phyloP scores from a whole-genome alignment of 2,888 invertebrate species.

The Ormyrus thymus region DNA sequence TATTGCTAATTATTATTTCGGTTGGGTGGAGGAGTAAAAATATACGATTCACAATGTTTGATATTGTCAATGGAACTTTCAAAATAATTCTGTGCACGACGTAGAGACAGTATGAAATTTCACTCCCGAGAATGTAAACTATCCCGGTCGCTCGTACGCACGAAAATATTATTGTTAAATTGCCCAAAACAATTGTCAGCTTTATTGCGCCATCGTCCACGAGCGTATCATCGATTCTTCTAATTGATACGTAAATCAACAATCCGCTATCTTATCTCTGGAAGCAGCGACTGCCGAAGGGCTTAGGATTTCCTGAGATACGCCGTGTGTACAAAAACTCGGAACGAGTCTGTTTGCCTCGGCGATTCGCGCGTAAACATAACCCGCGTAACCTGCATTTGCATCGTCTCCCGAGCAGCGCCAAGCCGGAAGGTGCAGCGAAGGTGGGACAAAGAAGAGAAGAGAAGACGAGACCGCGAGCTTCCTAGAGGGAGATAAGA shows the following conservation, averaged over 20 bases:
- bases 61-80: too few species aligned
- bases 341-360: background rate
- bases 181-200: slow-evolving; percentile 18
- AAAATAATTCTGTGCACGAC: too few species aligned
- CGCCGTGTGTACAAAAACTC: background rate
- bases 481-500: too few species aligned
- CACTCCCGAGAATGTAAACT: too few species aligned
- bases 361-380: slow-evolving; percentile 4
- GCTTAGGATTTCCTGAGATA: too few species aligned
- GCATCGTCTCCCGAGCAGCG: background rate
- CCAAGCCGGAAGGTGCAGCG: too few species aligned
- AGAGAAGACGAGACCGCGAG: background rate
- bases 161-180: slow-evolving; percentile 31
- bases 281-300: background rate
- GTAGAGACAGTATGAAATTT: too few species aligned
- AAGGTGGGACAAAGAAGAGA: background rate
- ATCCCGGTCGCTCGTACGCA: background rate
- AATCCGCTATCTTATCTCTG: slow-evolving; percentile 32
- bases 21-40: too few species aligned
- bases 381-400: slow-evolving; percentile 20
- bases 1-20: too few species aligned
- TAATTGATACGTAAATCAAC: slow-evolving; percentile 37
- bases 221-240: slow-evolving; percentile 11
- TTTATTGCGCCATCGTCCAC: background rate
- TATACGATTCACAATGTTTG: too few species aligned